Base-by-base conservation (phyloP, 2,888 invertebrate genomes). In the Caenorhabditis sp. region DNA sequence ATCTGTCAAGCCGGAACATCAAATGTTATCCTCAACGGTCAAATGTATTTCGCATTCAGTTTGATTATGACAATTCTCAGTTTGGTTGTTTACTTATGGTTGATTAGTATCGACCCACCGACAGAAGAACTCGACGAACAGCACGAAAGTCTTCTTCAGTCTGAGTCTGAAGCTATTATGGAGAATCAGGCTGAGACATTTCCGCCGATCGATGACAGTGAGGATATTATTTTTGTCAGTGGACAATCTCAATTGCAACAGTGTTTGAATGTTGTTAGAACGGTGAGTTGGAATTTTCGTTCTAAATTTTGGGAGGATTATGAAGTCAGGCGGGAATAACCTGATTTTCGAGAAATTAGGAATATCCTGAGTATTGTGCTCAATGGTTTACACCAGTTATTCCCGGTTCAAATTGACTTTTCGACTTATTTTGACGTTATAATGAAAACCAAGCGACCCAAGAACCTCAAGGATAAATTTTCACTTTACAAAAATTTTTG, bases 1-100 rank as follows among this genome's bases (percentile, higher is more conserved):
- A 26, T 75, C 1, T 70, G 75, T 27, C 76, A 82, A 62, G 74
- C 76, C 1, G 36, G 73, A 21, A 79, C 81, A 3, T 72, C 74
- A 1, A 59, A 80, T 65, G 77, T 74, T 1, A 64, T 81, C 17
- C 56, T 74, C 12, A 82, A 82, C 63, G 82, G 82, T 1, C 62
- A 76, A 59, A 69, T 78, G 27, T 81, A 77, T 62, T 81, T 78
- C 56, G 63, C 52, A 17, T 60, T 79, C 25, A 76, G 77, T 60
- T 53, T 80, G 3, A 17, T 66, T 20, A 77, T 78, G 77, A 77
- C 80, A 10, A 43, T 77, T 38, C 17, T 75, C 38, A 77, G 77
- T 56, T 62, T 79, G 12, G 63, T 70, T 36, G 69, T 70, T n/a
- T 82, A 80, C 59, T 64, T 69, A 17, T 74, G 59, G 31, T 52